phyloP scores from a whole-genome alignment of 1,140 invertebrate species.

The Brachionus asplanchnoidis region DNA sequence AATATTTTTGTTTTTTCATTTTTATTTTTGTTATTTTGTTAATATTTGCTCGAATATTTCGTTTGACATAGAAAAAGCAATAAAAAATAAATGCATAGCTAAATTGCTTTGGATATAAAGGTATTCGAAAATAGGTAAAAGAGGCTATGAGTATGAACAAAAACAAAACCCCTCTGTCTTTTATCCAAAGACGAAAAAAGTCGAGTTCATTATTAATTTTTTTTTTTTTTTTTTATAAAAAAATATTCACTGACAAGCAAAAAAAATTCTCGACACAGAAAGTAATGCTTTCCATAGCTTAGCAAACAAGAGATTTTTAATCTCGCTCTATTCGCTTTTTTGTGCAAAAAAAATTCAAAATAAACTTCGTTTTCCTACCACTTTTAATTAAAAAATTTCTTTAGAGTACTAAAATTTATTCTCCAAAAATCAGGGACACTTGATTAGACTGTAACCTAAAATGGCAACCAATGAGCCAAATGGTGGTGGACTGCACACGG shows the following conservation, averaged over 20 bases:
- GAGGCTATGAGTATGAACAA: neutral
- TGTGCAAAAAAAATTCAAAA: neutral
- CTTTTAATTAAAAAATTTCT: neutral
- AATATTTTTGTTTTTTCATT: neutral
- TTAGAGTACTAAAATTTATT: neutral
- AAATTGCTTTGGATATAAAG: conserved; percentile 2
- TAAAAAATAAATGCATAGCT: neutral
- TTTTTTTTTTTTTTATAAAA: neutral
- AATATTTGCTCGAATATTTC: neutral
- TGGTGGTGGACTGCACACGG: neutral
- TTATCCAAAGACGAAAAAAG: neutral
- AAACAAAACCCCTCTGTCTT: neutral
- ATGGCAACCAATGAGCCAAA: neutral
- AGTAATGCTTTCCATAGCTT: neutral
- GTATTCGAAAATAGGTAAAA: neutral
- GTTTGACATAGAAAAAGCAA: neutral
- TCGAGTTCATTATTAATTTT: neutral
- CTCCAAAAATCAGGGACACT: neutral
- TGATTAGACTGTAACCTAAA: neutral
- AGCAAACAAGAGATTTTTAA: neutral
- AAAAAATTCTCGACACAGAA: neutral
- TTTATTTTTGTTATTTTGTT: neutral
- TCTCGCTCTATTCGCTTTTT: neutral
- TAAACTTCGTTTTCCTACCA: neutral
- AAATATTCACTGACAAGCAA: neutral